Evolutionary conservation across 1,140 invertebrate species (phyloP).

Genomic region (Phocides pigmalion): DNA sequence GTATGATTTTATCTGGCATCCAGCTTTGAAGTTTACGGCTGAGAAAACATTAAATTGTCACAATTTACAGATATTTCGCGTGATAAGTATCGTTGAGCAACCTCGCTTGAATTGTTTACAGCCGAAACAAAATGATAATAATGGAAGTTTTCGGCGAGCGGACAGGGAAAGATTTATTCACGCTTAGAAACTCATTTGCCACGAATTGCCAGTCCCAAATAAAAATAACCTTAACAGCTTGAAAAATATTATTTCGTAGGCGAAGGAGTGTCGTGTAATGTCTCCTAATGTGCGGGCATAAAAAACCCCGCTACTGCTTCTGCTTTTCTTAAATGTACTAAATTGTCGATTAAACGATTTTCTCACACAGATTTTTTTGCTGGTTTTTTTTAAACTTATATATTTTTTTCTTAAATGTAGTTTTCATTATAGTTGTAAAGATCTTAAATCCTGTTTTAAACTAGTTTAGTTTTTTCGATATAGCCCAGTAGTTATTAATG

Average conservation of each 20-base stretch:
- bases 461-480: no score
- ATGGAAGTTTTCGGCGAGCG: conserved; percentile 41
- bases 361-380: no score
- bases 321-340: conserved; percentile 54
- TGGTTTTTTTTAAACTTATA: no score
- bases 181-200: conserved; percentile 71
- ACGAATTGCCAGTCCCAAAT: conserved; percentile 47
- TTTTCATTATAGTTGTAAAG: no score
- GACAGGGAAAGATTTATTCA: conserved; percentile 62
- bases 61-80: conserved; percentile 15
- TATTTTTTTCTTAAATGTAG: no score
- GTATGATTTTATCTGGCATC: conserved; percentile 6
- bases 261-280: conserved; percentile 53
- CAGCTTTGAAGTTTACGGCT: background rate
- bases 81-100: conserved; percentile 22
- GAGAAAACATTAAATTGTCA: conserved; percentile 25
- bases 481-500: no score
- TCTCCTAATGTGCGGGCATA: conserved; percentile 59
- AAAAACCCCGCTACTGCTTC: conserved; percentile 49
- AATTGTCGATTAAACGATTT: conserved; percentile 53
- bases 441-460: no score
- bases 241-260: conserved; percentile 66
- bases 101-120: conserved; percentile 28
- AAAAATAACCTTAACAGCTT: conserved; percentile 65
- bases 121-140: conserved; percentile 52